Percentiles rank a stretch among this genome's conserved stretches.
These are phyloP conservation scores for Silurus meridionalis DNA, from an alignment of 2,113 vertebrate genomes.

Conservation along the genomic window DNA sequence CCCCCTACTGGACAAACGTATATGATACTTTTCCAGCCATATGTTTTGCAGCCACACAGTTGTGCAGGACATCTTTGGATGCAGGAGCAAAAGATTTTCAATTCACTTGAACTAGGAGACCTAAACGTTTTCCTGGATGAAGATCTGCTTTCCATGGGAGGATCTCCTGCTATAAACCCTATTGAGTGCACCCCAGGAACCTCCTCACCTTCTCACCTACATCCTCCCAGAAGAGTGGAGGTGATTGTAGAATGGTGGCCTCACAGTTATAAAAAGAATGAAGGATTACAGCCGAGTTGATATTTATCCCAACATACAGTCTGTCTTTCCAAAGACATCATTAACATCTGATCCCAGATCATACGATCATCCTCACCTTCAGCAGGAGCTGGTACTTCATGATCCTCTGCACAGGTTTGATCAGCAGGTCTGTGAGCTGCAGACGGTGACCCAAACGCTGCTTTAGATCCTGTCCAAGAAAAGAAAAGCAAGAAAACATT, in stretches of 20 bases:
- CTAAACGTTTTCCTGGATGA: too few relatives aligned
- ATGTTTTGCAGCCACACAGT: too few relatives aligned
- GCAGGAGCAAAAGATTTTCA: too few relatives aligned
- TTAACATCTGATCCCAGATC: not conserved
- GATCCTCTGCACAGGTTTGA: constrained; percentile 95
- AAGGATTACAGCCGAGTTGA: not conserved
- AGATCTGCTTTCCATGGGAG: too few relatives aligned
- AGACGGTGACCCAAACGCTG: constrained; percentile 89
- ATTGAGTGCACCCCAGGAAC: too few relatives aligned
- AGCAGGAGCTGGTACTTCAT: constrained; percentile 97
- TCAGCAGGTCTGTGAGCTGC: constrained; percentile 92
- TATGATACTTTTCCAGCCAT: too few relatives aligned
- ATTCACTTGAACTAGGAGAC: too few relatives aligned
- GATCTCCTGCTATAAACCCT: too few relatives aligned
- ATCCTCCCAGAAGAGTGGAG: too few relatives aligned
- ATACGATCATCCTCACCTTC: constrained; percentile 74
- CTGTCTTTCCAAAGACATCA: not conserved
- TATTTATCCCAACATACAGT: not conserved
- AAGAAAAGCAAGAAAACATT: constrained; percentile 25
- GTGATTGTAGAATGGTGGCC: not conserved
- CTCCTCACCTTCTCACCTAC: too few relatives aligned
- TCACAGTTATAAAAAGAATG: not conserved
- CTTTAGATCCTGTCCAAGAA: constrained; percentile 82
- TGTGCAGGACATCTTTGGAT: too few relatives aligned
- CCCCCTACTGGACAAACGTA: not conserved